These are phyloP conservation scores for Lampris incognitus DNA, from an alignment of 2,113 vertebrate species.

Conservation along the genomic window DNA sequence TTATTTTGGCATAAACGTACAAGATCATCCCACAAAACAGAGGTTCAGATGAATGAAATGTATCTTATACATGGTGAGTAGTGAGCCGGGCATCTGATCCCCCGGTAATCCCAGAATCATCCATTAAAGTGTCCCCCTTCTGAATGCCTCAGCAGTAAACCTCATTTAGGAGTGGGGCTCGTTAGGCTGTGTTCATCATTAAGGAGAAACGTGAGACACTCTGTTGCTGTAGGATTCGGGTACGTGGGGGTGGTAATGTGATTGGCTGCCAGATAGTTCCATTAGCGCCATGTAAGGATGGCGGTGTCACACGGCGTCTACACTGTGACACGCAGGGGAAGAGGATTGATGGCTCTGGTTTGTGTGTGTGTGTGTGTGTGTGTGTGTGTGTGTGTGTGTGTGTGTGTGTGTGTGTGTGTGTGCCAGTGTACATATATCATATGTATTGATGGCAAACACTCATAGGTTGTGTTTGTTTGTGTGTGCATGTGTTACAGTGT, in stretches of 20 bases:
- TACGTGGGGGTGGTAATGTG: slow-evolving; percentile 14
- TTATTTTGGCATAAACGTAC: no score
- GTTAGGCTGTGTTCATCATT: slow-evolving; percentile 43
- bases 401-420: slow-evolving; percentile 2
- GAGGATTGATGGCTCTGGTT: slow-evolving; percentile 60
- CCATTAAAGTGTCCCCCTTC: slow-evolving; percentile 21
- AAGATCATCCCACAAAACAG: no score
- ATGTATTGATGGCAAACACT: no score
- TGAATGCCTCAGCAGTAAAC: slow-evolving; percentile 45
- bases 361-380: slow-evolving; percentile 17
- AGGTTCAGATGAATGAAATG: slow-evolving; percentile 25
- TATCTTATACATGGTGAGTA: slow-evolving; percentile 8
- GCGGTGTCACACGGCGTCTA: slow-evolving; percentile 13
- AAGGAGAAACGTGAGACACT: slow-evolving; percentile 24
- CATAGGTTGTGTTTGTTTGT: slow-evolving; percentile 7
- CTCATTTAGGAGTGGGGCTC: slow-evolving; percentile 36
- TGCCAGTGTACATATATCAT: no score
- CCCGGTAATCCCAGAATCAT: slow-evolving; percentile 32
- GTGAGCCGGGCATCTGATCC: slow-evolving; percentile 13
- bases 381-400: slow-evolving; percentile 13
- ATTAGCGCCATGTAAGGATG: slow-evolving; percentile 47
- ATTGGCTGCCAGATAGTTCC: slow-evolving; percentile 45
- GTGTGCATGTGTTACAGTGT: slow-evolving; percentile 1
- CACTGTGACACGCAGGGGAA: slow-evolving; percentile 13
- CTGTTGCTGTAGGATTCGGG: slow-evolving; percentile 34